phyloP scores from a whole-genome alignment of 2,113 vertebrate species.

The Talpa occidentalis region DNA sequence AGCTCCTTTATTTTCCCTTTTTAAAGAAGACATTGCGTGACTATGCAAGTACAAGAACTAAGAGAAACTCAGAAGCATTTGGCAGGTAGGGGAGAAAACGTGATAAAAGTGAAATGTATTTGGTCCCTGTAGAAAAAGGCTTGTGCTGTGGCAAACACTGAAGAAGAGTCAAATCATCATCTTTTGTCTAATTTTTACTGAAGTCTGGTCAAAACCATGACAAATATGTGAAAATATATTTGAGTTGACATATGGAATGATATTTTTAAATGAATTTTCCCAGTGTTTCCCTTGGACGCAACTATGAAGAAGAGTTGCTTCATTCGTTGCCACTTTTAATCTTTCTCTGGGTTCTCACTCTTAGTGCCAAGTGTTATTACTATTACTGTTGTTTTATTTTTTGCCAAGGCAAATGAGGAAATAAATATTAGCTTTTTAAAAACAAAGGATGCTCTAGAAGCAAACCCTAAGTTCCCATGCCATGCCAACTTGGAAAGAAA shows the following conservation, averaged over 20 bases:
- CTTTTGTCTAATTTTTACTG: constrained; percentile 63
- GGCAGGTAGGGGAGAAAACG: constrained; percentile 61
- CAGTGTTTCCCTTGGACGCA: not conserved
- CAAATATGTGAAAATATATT: constrained; percentile 54
- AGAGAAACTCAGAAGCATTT: constrained; percentile 68
- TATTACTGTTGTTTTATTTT: constrained; percentile 64
- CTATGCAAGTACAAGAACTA: constrained; percentile 63
- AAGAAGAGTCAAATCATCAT: constrained; percentile 1
- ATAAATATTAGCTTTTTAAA: constrained; percentile 52
- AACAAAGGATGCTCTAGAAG: constrained; percentile 68
- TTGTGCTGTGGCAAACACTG: constrained; percentile 20
- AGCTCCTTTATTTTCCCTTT: constrained; percentile 60
- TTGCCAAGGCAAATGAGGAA: constrained; percentile 78
- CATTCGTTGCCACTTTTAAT: constrained; percentile 66
- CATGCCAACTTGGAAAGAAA: constrained; percentile 64
- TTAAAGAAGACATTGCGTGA: constrained; percentile 73
- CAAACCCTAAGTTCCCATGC: not conserved
- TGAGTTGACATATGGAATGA: constrained; percentile 24
- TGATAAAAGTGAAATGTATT: constrained; percentile 46
- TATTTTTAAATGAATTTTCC: not conserved
- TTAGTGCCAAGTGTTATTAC: constrained; percentile 59
- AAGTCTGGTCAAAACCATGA: constrained; percentile 51
- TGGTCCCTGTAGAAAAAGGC: constrained; percentile 68
- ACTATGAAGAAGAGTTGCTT: not conserved
- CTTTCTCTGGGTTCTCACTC: constrained; percentile 49